Evolutionary conservation across 2,797 vertebrate genomes (phyloP), one percentile per base, ranked within the genome.

Genomic region (Carapus acus): DNA sequence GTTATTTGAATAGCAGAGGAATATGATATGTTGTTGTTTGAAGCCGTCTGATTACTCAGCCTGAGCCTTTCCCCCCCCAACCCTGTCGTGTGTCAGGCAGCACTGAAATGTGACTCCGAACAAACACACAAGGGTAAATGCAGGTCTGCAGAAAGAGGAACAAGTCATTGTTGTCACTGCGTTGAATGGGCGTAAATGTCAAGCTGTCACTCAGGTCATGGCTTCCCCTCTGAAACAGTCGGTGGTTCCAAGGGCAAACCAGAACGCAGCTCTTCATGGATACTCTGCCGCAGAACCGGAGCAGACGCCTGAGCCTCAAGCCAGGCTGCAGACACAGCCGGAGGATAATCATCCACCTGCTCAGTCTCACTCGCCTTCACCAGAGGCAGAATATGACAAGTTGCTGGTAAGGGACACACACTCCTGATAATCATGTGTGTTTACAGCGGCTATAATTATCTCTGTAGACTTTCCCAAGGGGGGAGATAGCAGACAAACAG

Each of bases 371-470:
- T 88, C 86, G 0, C 85, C 86, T 1, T 89, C 87, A 31, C 88
- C 87, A 14, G 89, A 91, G 43, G 82, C 88, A 5, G 89, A 91
- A 54, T 91, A 90, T 51, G 89, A 90, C 80, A 90, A 89, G 76
- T 82, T 90, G 8, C 69, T 86, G 86, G 89, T 90, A 69, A 82
- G 85, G n/a, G 23, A 21, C 40, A 51, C 9, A 7, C 31, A 33
- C 3, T 33, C 6, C 9, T 13, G 16, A 31, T 47, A 44, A 18
- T 2, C 36, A 14, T 31, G 43, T 14, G 31, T 33, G 14, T 33
- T 33, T 8, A 33, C 31, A 33, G 31, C 14, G 31, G 27, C 14
- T 33, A 33, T 33, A 11, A 13, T 33, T 33, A 33, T 33, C 31
- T 9, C 8, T 33, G 6, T 9, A 13, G 6, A 7, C 9, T 2